A percentile compares a stretch with the other conserved stretches of the same genome.
Conservation (phyloP, 2,797 vertebrate genomes). For the Smutsia gigantea region DNA sequence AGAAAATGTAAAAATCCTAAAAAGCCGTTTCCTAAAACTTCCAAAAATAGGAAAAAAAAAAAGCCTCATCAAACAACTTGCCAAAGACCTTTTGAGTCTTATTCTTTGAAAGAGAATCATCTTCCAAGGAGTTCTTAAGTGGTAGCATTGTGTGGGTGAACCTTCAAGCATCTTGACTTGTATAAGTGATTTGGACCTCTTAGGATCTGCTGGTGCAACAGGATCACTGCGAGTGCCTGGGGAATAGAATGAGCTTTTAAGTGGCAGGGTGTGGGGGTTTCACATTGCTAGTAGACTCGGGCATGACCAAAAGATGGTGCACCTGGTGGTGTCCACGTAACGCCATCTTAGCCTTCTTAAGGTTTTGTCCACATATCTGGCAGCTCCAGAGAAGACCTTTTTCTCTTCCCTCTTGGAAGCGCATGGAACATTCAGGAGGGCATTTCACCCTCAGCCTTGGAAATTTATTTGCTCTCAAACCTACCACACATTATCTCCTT, state of each 20-base stretch:
- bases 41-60: neutral
- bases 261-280: neutral
- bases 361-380: neutral
- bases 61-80: neutral
- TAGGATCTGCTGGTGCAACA: neutral
- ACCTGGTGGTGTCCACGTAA: neutral
- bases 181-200: neutral
- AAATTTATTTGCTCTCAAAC: constrained; percentile 83
- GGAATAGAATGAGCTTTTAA: neutral
- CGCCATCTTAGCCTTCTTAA: constrained; percentile 4
- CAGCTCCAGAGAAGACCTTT: neutral
- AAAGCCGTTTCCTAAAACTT: neutral
- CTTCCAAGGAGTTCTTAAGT: neutral
- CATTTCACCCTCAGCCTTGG: constrained; percentile 71
- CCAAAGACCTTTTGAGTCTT: neutral
- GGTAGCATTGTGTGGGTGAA: neutral
- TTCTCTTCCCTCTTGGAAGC: constrained; percentile 66
- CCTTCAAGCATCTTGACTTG: neutral
- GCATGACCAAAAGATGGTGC: neutral
- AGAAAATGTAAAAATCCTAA: neutral
- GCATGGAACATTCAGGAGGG: constrained; percentile 75
- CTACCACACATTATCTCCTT: constrained; percentile 85
- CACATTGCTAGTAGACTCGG: neutral
- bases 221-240: neutral
- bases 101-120: neutral